phyloP scores from a whole-genome alignment of 2,797 vertebrate species.

The Enteromius thamalakanensis region DNA sequence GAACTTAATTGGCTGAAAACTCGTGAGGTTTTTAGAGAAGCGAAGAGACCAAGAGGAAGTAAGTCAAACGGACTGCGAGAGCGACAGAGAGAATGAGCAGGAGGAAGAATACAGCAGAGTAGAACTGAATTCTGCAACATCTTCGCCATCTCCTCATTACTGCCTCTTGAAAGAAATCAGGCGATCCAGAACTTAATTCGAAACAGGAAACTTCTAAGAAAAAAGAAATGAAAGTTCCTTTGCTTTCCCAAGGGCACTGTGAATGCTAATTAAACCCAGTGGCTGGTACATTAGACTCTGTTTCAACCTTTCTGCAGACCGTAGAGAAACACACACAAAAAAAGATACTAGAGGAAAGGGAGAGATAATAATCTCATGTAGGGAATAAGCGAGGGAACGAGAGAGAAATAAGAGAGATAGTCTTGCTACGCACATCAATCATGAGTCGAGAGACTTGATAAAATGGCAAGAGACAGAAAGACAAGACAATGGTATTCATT shows the following conservation, averaged over 20 bases:
- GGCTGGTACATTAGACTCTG: conserved; percentile 51
- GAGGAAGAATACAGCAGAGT: conserved; percentile 1
- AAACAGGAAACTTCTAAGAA: conserved; percentile 60
- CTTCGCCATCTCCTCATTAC: conserved; percentile 64
- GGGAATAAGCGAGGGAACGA: conserved; percentile 9
- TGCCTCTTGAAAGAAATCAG: conserved; percentile 58
- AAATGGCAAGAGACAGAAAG: conserved; percentile 42
- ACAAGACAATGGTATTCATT: conserved; percentile 64
- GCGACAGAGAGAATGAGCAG: background rate
- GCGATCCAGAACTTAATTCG: conserved; percentile 58
- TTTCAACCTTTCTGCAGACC: conserved; percentile 60
- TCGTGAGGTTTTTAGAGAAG: conserved; percentile 62
- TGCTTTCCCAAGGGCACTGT: conserved; percentile 54
- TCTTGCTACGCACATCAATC: conserved; percentile 12
- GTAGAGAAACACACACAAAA: conserved; percentile 33
- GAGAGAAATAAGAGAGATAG: background rate
- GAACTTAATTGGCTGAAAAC: conserved; percentile 44
- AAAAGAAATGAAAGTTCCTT: conserved; percentile 61
- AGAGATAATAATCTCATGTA: conserved; percentile 33
- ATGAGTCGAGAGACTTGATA: conserved; percentile 14
- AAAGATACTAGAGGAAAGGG: conserved; percentile 12
- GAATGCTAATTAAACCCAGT: conserved; percentile 66
- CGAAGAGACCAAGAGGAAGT: conserved; percentile 28
- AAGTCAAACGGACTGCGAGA: background rate
- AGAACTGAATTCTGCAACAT: conserved; percentile 56